Evolutionary conservation across 2,113 vertebrate species (phyloP).

Genomic region (Cyprinus carpio): DNA sequence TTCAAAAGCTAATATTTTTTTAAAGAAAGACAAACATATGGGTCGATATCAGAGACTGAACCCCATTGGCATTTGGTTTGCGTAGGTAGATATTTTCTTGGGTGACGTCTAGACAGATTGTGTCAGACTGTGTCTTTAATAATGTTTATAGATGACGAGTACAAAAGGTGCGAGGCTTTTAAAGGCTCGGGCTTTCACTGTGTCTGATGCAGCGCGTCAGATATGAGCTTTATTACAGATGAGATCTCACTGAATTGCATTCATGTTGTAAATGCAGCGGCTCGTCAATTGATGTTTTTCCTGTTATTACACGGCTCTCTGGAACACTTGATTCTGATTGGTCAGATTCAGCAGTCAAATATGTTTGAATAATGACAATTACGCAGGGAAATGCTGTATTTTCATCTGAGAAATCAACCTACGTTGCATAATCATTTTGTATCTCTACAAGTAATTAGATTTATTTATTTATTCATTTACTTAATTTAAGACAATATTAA

Average conservation of each 20-base stretch:
- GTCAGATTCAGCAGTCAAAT: not conserved
- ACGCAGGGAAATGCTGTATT: not conserved
- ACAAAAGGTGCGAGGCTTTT: not conserved
- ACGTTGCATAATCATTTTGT: not conserved
- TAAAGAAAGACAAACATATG: not conserved
- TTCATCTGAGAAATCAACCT: too few species aligned
- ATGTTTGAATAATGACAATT: not conserved
- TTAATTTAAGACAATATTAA: not conserved
- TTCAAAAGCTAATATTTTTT: not conserved
- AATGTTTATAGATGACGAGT: not conserved
- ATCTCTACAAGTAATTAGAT: too few species aligned
- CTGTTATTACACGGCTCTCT: not conserved
- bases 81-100: not conserved
- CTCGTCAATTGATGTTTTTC: not conserved
- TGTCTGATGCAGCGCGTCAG: not conserved
- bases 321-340: not conserved
- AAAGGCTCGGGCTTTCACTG: not conserved
- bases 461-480: too few species aligned
- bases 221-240: not conserved
- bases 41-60: not conserved
- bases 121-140: not conserved
- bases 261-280: not conserved
- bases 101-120: not conserved
- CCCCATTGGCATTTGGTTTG: not conserved
- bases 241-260: not conserved